Conservation (phyloP, 2,113 vertebrate genomes). For the Acrocephalus kingi region DNA sequence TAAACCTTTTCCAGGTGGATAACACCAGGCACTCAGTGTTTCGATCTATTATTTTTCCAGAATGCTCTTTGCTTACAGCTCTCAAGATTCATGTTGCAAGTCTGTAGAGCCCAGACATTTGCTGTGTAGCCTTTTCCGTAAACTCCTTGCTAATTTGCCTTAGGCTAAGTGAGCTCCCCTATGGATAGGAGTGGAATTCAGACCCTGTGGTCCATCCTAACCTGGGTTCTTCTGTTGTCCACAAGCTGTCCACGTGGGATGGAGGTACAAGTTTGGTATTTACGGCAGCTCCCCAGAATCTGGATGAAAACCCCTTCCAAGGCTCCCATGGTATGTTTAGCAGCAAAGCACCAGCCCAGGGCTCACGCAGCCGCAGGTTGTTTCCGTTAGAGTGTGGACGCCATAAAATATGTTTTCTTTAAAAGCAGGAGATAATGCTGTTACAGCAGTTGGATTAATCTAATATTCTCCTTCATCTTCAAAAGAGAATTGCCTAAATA, state of each 20-base stretch:
- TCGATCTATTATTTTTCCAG: background rate
- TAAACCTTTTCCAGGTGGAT: background rate
- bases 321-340: background rate
- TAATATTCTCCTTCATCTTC: constrained; percentile 49
- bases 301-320: background rate
- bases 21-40: background rate
- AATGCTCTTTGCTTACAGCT: background rate
- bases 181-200: background rate
- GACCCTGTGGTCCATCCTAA: rapidly evolving
- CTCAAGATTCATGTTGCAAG: background rate
- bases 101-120: background rate
- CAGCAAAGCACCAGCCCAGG: background rate
- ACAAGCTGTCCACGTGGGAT: background rate
- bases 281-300: background rate
- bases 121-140: background rate
- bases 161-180: background rate
- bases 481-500: constrained; percentile 54
- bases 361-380: background rate
- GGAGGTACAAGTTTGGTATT: background rate
- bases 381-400: rapidly evolving
- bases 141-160: background rate
- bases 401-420: constrained; percentile 34
- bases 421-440: constrained; percentile 31
- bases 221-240: background rate
- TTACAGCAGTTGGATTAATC: constrained; percentile 55